phyloP scores from a whole-genome alignment of 30 jellyfish, hydroid and myxozoan genomes.

The Rhopilema esculentum region DNA sequence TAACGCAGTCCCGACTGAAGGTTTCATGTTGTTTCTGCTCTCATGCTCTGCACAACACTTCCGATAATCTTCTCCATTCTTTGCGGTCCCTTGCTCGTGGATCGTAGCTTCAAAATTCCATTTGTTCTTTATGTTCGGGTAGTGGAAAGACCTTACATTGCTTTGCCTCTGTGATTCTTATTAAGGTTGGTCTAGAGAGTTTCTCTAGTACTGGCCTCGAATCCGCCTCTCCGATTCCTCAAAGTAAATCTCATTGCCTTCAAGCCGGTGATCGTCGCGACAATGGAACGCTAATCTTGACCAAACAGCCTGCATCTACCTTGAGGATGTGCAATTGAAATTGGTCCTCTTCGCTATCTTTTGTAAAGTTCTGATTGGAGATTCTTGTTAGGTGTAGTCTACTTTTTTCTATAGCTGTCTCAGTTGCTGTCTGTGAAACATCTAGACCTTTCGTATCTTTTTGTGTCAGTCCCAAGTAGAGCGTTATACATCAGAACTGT shows the following conservation, averaged over 20 bases:
- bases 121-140: neutral
- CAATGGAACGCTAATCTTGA: constrained; percentile 22
- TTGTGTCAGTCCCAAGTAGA: constrained; percentile 49
- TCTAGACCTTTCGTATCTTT: constrained; percentile 30
- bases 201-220: constrained; percentile 45
- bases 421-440: constrained; percentile 44
- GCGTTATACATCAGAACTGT: constrained; percentile 24
- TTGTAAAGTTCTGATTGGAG: constrained; percentile 21
- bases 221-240: constrained; percentile 4
- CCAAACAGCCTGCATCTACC: constrained; percentile 62
- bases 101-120: neutral
- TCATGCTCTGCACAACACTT: too few relatives aligned
- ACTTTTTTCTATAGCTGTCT: constrained; percentile 47
- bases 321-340: constrained; percentile 19
- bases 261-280: constrained; percentile 44
- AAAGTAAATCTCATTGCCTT: constrained; percentile 42
- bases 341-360: constrained; percentile 29
- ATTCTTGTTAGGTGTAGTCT: constrained; percentile 22
- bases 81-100: too few relatives aligned
- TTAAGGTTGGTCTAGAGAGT: constrained; percentile 24
- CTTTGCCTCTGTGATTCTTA: constrained; percentile 30
- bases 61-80: too few relatives aligned
- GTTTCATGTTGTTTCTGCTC: too few relatives aligned
- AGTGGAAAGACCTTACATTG: constrained; percentile 22
- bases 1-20: too few relatives aligned